Evolutionary conservation across 2,797 vertebrate genomes (phyloP), one percentile per base, ranked within the genome.

Genomic region (Anabas testudineus): DNA sequence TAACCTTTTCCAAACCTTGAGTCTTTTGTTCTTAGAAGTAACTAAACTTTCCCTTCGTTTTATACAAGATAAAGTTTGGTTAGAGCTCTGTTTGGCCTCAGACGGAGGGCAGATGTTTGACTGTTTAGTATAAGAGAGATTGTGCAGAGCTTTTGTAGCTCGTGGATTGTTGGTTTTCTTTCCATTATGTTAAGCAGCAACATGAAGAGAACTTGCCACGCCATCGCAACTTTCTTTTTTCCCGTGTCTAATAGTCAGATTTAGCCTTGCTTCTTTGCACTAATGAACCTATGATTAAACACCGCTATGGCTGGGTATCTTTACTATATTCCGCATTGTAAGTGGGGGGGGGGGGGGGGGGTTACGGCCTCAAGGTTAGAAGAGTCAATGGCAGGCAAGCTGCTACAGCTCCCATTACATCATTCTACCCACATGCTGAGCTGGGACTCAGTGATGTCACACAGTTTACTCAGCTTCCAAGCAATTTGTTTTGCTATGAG

Each of bases 401-500:
- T 32, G 58, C 80, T n/a, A 64, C 55, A 71, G 74, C 82, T 84
- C 84, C 80, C 82, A 88, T 92, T 83, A 90, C 90, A 86, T 93
- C 89, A 92, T 52, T 67, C 64, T 63, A 42, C 73, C 82, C 85
- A 62, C 84, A 84, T 51, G 74, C 76, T 83, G 82, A 81, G 85
- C 60, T 24, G 77, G 65, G 81, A 84, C 57, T 51, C 68, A 49
- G 74, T 90, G 88, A 90, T 88, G 85, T 92, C 87, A 90, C 77
- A 82, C 62, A 37, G 74, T 77, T 78, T 76, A 77, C 87, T 74
- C 72, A 66, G 80, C 67, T 67, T 89, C 85, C 85, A 84, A 64
- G 59, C 74, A 78, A 62, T 91, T 89, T 88, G 83, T 90, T 91
- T 87, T 85, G 71, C 69, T 81, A 84, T 85, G 85, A 91, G 78